Evolutionary conservation across 2,797 vertebrate species (phyloP).

Genomic region (Cichlasoma orientale): DNA sequence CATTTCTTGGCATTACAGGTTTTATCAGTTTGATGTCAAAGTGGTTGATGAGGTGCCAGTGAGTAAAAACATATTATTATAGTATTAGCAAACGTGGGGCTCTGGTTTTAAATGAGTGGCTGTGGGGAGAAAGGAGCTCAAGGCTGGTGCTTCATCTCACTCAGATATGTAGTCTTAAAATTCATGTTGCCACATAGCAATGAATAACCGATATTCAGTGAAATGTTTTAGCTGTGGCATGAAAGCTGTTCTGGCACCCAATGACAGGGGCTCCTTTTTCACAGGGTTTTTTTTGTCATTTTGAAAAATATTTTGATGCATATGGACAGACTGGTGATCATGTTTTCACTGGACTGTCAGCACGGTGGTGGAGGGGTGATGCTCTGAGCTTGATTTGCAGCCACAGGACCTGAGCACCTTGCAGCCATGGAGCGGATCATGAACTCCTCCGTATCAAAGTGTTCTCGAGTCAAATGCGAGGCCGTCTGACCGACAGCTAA

Average conservation of each 20-base stretch:
- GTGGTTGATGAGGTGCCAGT: not conserved
- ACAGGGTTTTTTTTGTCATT: not conserved
- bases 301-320: not conserved
- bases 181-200: not conserved
- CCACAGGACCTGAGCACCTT: not conserved
- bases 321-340: not conserved
- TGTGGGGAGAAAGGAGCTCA: not conserved
- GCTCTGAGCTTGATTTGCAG: too few species aligned
- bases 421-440: not conserved
- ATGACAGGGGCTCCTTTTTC: too few species aligned
- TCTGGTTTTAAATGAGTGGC: not conserved
- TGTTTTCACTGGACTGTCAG: not conserved
- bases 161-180: not conserved
- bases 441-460: not conserved
- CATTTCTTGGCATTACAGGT: not conserved
- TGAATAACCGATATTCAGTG: not conserved
- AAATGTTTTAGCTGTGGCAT: not conserved
- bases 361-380: fast-evolving
- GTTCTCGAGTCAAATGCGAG: not conserved
- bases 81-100: not conserved
- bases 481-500: not conserved
- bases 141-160: too few species aligned
- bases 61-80: not conserved
- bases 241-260: too few species aligned
- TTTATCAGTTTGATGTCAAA: not conserved